These are phyloP conservation scores for Bergia sp. DNA, from an alignment of 92 coral and sea anemone species.

Conservation along the genomic window DNA sequence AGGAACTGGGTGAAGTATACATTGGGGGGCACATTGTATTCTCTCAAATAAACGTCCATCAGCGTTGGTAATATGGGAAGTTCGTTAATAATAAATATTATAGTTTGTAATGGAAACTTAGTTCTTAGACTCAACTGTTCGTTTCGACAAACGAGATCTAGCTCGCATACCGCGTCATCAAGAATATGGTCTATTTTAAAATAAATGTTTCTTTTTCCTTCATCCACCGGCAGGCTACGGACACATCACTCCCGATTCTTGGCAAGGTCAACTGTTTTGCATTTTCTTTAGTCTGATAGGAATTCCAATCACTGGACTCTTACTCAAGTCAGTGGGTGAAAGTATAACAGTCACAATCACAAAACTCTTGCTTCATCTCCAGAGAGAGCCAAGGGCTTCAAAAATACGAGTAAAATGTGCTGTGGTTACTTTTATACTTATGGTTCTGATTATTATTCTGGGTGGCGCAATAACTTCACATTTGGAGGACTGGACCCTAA, in stretches of 20 bases:
- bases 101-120: background rate
- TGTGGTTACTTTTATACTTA: slow-evolving; percentile 25
- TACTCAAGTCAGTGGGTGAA: slow-evolving; percentile 53
- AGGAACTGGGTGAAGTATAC: background rate
- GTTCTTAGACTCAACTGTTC: background rate
- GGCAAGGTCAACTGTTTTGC: slow-evolving; percentile 64
- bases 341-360: slow-evolving; percentile 13
- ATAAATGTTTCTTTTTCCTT: background rate
- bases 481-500: slow-evolving; percentile 49
- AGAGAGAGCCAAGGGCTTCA: slow-evolving; percentile 21
- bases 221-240: slow-evolving; percentile 47
- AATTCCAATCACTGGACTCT: slow-evolving; percentile 51
- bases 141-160: background rate
- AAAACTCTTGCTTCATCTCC: slow-evolving; percentile 11
- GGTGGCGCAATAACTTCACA: slow-evolving; percentile 39
- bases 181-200: background rate
- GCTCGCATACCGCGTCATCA: background rate
- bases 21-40: background rate
- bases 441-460: slow-evolving; percentile 35
- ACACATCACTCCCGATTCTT: slow-evolving; percentile 47
- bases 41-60: background rate
- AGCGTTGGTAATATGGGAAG: background rate
- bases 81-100: no score
- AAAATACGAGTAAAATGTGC: slow-evolving; percentile 33
- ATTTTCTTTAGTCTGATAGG: slow-evolving; percentile 54